Evolutionary conservation across 2,888 invertebrate genomes (phyloP).

Genomic region (Plemyria rubiginata): DNA sequence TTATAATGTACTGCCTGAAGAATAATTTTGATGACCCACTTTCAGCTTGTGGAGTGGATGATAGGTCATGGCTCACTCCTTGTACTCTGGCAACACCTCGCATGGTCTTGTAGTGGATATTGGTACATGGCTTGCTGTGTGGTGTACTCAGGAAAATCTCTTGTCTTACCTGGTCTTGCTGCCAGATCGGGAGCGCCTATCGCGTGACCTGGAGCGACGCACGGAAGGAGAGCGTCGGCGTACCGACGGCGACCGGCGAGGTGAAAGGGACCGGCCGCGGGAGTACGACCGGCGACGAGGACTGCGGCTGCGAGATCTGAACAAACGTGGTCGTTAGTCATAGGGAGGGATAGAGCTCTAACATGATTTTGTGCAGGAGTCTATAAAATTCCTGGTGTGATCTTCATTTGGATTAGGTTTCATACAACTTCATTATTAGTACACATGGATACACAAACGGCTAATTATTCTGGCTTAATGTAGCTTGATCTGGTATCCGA

Average conservation of each 20-base stretch:
- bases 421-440: not conserved
- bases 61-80: too few species aligned
- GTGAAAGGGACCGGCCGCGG: slow-evolving; percentile 74
- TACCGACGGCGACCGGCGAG: slow-evolving; percentile 75
- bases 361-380: slow-evolving; percentile 12
- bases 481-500: too few species aligned
- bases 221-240: slow-evolving; percentile 74
- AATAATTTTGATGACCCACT: too few species aligned
- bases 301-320: slow-evolving; percentile 79
- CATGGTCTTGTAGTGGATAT: too few species aligned
- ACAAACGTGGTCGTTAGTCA: slow-evolving; percentile 1
- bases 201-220: slow-evolving; percentile 74
- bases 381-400: not conserved
- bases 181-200: slow-evolving; percentile 76
- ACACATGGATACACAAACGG: too few species aligned
- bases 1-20: too few species aligned
- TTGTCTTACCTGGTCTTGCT: slow-evolving; percentile 73
- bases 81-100: too few species aligned
- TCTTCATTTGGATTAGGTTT: not conserved
- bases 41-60: too few species aligned
- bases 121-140: too few species aligned
- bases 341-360: not conserved
- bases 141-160: not conserved
- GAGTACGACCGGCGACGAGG: slow-evolving; percentile 78
- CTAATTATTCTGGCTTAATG: too few species aligned